Conservation (phyloP, 2,888 invertebrate species). For the Morpho deidamia region DNA sequence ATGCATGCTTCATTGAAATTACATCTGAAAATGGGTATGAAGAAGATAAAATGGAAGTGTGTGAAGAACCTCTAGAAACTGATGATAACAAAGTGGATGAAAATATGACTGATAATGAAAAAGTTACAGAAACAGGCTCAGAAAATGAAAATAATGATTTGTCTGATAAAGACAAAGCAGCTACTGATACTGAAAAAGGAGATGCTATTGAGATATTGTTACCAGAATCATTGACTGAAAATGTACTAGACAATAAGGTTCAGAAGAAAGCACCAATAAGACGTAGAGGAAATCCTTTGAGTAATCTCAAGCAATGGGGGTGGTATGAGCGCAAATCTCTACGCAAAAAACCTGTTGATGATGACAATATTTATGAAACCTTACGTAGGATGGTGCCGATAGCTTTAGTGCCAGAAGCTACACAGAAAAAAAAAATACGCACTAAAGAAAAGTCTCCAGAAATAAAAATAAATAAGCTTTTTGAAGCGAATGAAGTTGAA, state of each 20-base stretch:
- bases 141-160: constrained; percentile 63
- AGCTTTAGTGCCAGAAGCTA: constrained; percentile 67
- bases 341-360: constrained; percentile 73
- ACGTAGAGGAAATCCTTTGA: constrained; percentile 84
- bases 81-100: constrained; percentile 43
- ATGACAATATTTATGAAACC: constrained; percentile 83
- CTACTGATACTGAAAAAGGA: constrained; percentile 50
- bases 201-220: constrained; percentile 37
- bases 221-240: constrained; percentile 38
- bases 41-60: constrained; percentile 50
- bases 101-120: constrained; percentile 39
- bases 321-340: constrained; percentile 83
- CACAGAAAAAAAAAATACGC: constrained; percentile 58
- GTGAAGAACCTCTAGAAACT: constrained; percentile 46
- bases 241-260: constrained; percentile 51
- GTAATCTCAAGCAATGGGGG: constrained; percentile 86
- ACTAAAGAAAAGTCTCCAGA: constrained; percentile 79
- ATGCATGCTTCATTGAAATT: constrained; percentile 67
- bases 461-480: constrained; percentile 80
- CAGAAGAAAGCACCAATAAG: constrained; percentile 75
- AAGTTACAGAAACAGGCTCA: constrained; percentile 45
- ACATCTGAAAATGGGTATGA: constrained; percentile 48
- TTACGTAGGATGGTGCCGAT: constrained; percentile 82
- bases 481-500: constrained; percentile 64
- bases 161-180: constrained; percentile 61